Evolutionary conservation across 2,888 invertebrate genomes (phyloP).

Genomic region (Apocheima hispidaria): DNA sequence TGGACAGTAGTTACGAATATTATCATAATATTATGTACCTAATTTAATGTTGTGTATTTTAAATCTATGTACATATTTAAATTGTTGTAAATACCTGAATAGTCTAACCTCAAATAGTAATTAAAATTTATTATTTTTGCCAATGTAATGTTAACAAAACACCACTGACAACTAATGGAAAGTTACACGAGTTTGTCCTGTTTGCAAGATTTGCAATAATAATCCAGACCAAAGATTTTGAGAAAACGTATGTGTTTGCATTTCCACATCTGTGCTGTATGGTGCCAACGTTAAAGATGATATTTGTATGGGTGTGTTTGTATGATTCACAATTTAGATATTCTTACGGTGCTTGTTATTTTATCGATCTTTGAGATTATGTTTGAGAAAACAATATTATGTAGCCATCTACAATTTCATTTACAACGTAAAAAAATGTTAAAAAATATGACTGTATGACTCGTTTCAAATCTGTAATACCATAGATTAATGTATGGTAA

Average conservation of each 20-base stretch:
- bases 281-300: slow-evolving; percentile 67
- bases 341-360: slow-evolving; percentile 54
- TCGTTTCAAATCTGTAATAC: slow-evolving; percentile 46
- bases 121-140: slow-evolving; percentile 45
- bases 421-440: slow-evolving; percentile 29
- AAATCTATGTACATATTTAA: slow-evolving; percentile 78
- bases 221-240: slow-evolving; percentile 78
- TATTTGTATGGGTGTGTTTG: slow-evolving; percentile 51
- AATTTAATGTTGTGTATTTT: slow-evolving; percentile 75
- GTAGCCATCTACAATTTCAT: slow-evolving; percentile 31
- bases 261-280: slow-evolving; percentile 62
- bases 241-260: slow-evolving; percentile 62
- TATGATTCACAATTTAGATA: slow-evolving; percentile 39
- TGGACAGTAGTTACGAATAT: slow-evolving; percentile 26
- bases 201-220: slow-evolving; percentile 62
- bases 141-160: slow-evolving; percentile 36
- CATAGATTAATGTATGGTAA: slow-evolving; percentile 45
- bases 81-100: slow-evolving; percentile 81
- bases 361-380: slow-evolving; percentile 57
- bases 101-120: slow-evolving; percentile 72
- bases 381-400: slow-evolving; percentile 30
- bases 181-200: slow-evolving; percentile 41
- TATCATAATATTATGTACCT: slow-evolving; percentile 12
- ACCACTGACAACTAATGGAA: slow-evolving; percentile 35
- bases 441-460: slow-evolving; percentile 30